Evolutionary conservation across 2,113 vertebrate species (phyloP).

Genomic region (Falco punctatus): DNA sequence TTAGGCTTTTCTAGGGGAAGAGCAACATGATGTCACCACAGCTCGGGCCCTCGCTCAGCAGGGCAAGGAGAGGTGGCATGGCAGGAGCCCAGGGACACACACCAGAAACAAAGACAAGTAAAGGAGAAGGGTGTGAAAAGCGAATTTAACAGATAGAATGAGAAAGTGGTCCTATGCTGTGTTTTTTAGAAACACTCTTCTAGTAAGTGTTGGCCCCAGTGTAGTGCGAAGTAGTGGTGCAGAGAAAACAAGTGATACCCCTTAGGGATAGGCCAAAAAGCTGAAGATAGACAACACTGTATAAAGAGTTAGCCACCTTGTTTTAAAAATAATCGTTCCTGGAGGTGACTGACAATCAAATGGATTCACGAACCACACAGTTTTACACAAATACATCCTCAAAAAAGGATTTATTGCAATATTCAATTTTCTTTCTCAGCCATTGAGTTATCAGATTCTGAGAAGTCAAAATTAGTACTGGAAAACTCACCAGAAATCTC

Average conservation of each 20-base stretch:
- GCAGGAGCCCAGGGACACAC: not conserved
- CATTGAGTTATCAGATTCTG: not conserved
- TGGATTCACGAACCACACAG: not conserved
- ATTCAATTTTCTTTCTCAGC: not conserved
- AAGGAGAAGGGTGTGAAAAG: not conserved
- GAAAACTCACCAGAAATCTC: not conserved
- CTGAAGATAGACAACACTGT: not conserved
- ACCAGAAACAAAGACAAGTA: not conserved
- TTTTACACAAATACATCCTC: not conserved
- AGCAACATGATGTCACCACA: accelerated
- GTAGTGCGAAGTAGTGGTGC: not conserved
- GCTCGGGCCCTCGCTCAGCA: not conserved
- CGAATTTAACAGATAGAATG: not conserved
- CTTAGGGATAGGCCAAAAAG: not conserved
- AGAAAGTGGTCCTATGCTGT: not conserved
- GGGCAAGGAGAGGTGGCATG: not conserved
- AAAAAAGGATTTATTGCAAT: not conserved
- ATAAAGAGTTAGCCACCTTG: not conserved
- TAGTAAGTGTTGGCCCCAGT: not conserved
- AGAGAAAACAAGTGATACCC: not conserved
- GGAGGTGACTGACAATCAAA: not conserved
- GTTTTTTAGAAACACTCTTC: not conserved
- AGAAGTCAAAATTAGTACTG: not conserved
- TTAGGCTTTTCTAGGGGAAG: too few relatives aligned
- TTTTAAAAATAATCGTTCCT: not conserved